These are phyloP conservation scores for Ctenomys sociabilis DNA, from an alignment of 2,113 vertebrate genomes.

Conservation along the genomic window DNA sequence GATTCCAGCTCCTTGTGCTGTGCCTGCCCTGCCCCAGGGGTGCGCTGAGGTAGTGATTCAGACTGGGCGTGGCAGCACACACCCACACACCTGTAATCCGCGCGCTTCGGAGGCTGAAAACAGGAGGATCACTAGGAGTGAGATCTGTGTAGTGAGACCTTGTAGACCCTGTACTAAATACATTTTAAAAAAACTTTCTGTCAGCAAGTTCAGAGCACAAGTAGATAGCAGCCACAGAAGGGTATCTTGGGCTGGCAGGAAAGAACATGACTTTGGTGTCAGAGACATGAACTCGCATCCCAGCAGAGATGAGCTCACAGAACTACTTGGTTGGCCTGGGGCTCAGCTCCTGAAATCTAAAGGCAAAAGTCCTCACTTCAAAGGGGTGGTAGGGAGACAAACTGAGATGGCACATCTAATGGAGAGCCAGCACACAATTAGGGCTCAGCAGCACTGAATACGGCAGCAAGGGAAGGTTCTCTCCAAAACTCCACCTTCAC, in stretches of 20 bases:
- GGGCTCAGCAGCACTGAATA: rapidly evolving
- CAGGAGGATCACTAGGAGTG: too few species aligned
- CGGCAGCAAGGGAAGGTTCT: not conserved
- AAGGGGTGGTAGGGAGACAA: not conserved
- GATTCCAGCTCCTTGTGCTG: too few species aligned
- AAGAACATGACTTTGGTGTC: not conserved
- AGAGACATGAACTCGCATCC: not conserved
- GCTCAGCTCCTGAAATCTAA: not conserved
- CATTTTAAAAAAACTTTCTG: not conserved
- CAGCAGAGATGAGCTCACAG: not conserved
- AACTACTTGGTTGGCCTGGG: not conserved
- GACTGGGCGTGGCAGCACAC: too few species aligned
- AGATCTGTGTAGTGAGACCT: too few species aligned
- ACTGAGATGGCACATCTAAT: not conserved
- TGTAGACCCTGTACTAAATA: too few species aligned
- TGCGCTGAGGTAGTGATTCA: too few species aligned
- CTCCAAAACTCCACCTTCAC: not conserved
- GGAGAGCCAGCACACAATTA: not conserved
- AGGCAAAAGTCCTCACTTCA: not conserved
- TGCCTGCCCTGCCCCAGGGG: too few species aligned
- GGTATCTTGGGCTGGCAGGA: not conserved
- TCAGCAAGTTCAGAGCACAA: not conserved
- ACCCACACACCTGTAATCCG: too few species aligned
- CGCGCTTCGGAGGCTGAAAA: too few species aligned
- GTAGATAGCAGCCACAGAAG: not conserved